These are phyloP conservation scores for Protaetia brevitarsis DNA, from an alignment of 1,140 invertebrate genomes.

Conservation along the genomic window DNA sequence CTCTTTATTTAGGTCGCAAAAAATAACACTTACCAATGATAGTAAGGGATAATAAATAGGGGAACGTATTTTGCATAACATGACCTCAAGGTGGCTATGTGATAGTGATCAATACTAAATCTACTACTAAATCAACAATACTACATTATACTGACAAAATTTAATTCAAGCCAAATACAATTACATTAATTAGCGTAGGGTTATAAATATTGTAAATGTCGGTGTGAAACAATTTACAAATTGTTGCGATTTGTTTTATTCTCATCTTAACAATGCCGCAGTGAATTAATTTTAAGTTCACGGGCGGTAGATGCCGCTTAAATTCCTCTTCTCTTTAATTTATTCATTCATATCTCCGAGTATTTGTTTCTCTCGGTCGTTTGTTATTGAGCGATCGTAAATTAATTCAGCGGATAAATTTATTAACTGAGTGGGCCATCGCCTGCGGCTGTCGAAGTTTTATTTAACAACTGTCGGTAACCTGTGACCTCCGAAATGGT, in stretches of 20 bases:
- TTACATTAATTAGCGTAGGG: slow-evolving; percentile 3
- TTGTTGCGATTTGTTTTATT: neutral
- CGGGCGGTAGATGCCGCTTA: neutral
- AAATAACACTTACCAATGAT: no score
- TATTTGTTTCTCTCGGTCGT: slow-evolving; percentile 7
- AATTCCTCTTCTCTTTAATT: neutral
- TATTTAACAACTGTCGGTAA: slow-evolving; percentile 9
- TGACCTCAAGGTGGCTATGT: neutral
- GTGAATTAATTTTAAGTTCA: slow-evolving; percentile 10
- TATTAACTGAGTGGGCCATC: slow-evolving; percentile 11
- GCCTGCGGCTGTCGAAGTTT: neutral
- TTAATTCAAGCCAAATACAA: slow-evolving; percentile 3
- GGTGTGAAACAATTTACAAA: slow-evolving; percentile 8
- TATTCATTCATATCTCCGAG: slow-evolving; percentile 11
- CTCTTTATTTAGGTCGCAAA: no score
- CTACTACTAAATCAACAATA: neutral
- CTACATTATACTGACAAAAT: neutral
- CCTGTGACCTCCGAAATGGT: slow-evolving; percentile 7
- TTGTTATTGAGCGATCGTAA: slow-evolving; percentile 12
- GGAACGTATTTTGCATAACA: no score
- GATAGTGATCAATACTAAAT: neutral
- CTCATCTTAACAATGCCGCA: neutral
- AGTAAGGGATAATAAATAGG: no score
- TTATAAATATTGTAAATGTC: neutral
- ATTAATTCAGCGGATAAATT: slow-evolving; percentile 17